Conservation (phyloP, 2,113 vertebrate genomes). For the Emydocephalus ijimae region DNA sequence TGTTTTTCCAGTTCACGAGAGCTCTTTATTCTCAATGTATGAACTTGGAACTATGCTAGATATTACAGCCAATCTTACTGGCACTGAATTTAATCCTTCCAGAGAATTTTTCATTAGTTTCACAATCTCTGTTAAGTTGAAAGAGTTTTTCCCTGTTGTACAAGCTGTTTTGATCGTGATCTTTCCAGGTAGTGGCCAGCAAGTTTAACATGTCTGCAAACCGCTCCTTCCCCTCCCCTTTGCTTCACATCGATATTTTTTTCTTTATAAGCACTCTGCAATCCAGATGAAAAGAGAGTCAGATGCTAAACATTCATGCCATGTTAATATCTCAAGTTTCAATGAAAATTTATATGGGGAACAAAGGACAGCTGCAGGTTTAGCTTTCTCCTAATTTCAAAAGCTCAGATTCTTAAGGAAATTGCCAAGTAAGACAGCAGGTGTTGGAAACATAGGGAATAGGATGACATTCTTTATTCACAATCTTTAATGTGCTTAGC, state of each 20-base stretch:
- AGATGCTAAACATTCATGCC: background rate
- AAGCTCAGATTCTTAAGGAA: background rate
- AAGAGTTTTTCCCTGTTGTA: background rate
- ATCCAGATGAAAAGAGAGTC: background rate
- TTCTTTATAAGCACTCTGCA: background rate
- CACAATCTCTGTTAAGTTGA: background rate
- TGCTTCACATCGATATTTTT: background rate
- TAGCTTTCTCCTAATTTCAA: background rate
- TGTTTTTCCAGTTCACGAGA: background rate
- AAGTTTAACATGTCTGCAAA: background rate
- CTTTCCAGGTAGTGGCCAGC: background rate
- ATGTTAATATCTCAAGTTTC: background rate
- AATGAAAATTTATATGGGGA: background rate
- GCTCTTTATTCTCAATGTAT: background rate
- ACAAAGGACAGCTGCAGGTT: background rate
- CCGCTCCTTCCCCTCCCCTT: background rate
- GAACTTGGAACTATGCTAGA: background rate
- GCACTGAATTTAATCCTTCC: background rate
- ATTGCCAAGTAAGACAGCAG: background rate
- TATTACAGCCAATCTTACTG: background rate
- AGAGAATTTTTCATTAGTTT: background rate
- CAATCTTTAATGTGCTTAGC: background rate
- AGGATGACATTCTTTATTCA: background rate
- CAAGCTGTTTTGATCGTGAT: background rate
- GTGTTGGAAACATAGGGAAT: background rate